Evolutionary conservation across 2,797 vertebrate species (phyloP).

Genomic region (Vultur gryphus): DNA sequence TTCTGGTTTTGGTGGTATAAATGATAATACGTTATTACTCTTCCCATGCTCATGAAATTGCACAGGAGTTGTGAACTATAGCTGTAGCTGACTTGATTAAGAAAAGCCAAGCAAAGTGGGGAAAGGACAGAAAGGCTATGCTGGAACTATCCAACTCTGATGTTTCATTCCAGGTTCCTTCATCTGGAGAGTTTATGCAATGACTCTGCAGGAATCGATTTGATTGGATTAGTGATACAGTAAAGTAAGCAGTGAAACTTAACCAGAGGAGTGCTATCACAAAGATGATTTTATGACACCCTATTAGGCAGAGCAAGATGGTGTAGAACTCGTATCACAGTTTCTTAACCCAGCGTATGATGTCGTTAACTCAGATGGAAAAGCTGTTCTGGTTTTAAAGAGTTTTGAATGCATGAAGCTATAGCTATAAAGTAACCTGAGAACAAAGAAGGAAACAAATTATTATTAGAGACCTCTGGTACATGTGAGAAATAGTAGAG

Average conservation of each 20-base stretch:
- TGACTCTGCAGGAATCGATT: background rate
- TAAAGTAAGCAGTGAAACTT: conserved; percentile 16
- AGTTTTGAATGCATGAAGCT: background rate
- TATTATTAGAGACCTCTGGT: background rate
- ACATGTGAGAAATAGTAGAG: background rate
- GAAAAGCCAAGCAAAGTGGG: background rate
- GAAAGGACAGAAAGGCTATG: background rate
- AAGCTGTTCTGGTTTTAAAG: background rate
- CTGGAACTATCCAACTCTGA: background rate
- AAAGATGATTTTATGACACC: conserved; percentile 1
- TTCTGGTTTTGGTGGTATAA: background rate
- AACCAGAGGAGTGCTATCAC: background rate
- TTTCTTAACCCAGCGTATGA: background rate
- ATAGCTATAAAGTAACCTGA: background rate
- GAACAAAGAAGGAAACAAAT: background rate
- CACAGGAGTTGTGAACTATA: background rate
- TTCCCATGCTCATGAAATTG: background rate
- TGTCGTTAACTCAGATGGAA: background rate
- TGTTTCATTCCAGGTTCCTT: background rate
- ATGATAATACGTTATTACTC: background rate
- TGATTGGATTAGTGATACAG: background rate
- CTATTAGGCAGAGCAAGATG: conserved; percentile 4
- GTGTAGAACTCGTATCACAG: conserved; percentile 41
- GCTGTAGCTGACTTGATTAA: background rate
- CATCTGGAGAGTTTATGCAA: background rate